These are phyloP conservation scores for Ceratosolen solmsi DNA, from an alignment of 1,140 invertebrate genomes.

Conservation along the genomic window DNA sequence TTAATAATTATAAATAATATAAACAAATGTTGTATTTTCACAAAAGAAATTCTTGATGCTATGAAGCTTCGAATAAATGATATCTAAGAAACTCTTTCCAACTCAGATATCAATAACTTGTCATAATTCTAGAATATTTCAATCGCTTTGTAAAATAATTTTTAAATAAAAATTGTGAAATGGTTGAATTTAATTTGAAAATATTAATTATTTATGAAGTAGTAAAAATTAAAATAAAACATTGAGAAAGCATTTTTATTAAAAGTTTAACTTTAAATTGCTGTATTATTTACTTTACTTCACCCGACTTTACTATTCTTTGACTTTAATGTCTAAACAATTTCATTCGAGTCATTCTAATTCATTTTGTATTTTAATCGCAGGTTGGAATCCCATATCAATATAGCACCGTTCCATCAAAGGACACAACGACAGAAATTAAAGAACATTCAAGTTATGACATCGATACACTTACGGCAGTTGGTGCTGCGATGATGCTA, in stretches of 20 bases:
- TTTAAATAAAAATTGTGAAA: no score
- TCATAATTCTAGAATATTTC: no score
- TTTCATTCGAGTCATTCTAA: background rate
- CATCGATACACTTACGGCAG: constrained; percentile 60
- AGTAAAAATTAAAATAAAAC: background rate
- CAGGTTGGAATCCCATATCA: no score
- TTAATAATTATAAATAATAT: constrained; percentile 30
- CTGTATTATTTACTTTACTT: background rate
- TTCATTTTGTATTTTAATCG: constrained; percentile 25
- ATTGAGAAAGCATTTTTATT: background rate
- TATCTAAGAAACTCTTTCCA: no score
- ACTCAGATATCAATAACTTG: no score
- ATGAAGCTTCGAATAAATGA: background rate
- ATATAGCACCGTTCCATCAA: constrained; percentile 48
- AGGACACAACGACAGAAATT: constrained; percentile 54
- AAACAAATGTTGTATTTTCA: background rate
- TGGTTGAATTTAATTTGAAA: no score
- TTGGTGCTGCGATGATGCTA: constrained; percentile 65
- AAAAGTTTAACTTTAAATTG: background rate
- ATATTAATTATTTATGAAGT: no score
- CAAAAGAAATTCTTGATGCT: background rate
- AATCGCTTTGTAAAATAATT: no score
- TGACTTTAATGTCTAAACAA: no score
- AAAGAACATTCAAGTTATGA: constrained; percentile 59
- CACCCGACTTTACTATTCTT: no score